Evolutionary conservation across 2,797 vertebrate genomes (phyloP).

Genomic region (Eleutherodactylus coqui): DNA sequence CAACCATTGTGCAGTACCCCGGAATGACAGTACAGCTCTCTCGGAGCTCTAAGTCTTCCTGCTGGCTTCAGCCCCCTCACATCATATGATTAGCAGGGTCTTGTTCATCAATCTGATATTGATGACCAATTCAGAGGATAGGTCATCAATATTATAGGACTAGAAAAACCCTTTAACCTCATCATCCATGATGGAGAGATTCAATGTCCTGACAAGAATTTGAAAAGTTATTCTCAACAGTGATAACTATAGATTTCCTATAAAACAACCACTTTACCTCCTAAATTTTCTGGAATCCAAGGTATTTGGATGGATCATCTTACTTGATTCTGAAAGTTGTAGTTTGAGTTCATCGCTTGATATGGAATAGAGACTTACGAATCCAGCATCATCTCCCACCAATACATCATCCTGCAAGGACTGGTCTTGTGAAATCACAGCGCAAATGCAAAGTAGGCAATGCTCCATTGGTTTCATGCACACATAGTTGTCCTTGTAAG

Average conservation of each 20-base stretch:
- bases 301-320: constrained; percentile 65
- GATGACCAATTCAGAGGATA: no score
- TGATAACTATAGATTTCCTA: not conserved
- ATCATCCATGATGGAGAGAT: no score
- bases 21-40: no score
- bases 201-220: no score
- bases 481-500: constrained; percentile 72
- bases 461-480: constrained; percentile 76
- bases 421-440: constrained; percentile 63
- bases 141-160: no score
- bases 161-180: no score
- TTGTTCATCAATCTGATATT: no score
- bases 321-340: constrained; percentile 68
- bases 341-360: constrained; percentile 72
- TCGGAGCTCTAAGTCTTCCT: no score
- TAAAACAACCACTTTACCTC: constrained; percentile 66
- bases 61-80: no score
- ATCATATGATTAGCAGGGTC: no score
- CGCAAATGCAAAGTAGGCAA: constrained; percentile 72
- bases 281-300: constrained; percentile 72
- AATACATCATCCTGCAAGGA: constrained; percentile 71
- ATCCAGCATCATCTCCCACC: constrained; percentile 76
- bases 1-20: no score
- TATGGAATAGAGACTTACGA: constrained; percentile 71
- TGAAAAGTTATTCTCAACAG: no score